A percentile compares a stretch with the other conserved stretches of the same genome.
phyloP scores from a whole-genome alignment of 2,888 invertebrate species.

The Cephus rjabovi region DNA sequence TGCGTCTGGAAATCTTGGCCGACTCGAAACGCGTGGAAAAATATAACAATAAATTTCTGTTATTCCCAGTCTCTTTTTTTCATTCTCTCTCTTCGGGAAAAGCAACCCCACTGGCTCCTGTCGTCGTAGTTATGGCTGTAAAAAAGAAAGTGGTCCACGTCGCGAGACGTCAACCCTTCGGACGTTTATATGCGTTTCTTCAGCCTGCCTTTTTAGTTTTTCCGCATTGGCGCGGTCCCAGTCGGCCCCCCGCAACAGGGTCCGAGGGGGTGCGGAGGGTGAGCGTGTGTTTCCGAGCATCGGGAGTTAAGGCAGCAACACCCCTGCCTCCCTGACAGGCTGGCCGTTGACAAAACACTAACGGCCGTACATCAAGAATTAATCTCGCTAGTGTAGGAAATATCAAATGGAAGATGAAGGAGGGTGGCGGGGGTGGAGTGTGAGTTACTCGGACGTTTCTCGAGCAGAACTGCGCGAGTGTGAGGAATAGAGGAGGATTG shows the following conservation, averaged over 20 bases:
- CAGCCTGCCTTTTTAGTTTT: not conserved
- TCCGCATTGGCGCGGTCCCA: too few relatives aligned
- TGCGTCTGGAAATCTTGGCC: too few relatives aligned
- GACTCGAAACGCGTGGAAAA: too few relatives aligned
- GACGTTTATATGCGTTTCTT: conserved; percentile 8
- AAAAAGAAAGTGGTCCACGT: conserved; percentile 1
- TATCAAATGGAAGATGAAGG: conserved; percentile 7
- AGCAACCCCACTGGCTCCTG: conserved; percentile 3
- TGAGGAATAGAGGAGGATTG: not conserved
- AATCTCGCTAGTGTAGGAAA: conserved; percentile 47
- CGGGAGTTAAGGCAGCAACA: too few relatives aligned
- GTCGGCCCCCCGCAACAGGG: too few relatives aligned
- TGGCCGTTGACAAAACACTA: conserved; percentile 1
- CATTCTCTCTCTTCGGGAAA: conserved; percentile 8
- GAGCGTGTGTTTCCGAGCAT: too few relatives aligned
- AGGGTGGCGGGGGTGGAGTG: not conserved
- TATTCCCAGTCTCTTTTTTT: conserved; percentile 6
- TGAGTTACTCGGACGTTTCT: not conserved
- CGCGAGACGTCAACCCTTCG: conserved; percentile 1
- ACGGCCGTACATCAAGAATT: conserved; percentile 38
- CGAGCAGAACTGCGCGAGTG: not conserved
- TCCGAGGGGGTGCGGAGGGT: too few relatives aligned
- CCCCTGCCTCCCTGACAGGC: too few relatives aligned
- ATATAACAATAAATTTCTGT: not conserved
- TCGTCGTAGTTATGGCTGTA: not conserved